These are phyloP conservation scores for Ectemnius lituratus DNA, from an alignment of 2,888 invertebrate genomes.

Conservation along the genomic window DNA sequence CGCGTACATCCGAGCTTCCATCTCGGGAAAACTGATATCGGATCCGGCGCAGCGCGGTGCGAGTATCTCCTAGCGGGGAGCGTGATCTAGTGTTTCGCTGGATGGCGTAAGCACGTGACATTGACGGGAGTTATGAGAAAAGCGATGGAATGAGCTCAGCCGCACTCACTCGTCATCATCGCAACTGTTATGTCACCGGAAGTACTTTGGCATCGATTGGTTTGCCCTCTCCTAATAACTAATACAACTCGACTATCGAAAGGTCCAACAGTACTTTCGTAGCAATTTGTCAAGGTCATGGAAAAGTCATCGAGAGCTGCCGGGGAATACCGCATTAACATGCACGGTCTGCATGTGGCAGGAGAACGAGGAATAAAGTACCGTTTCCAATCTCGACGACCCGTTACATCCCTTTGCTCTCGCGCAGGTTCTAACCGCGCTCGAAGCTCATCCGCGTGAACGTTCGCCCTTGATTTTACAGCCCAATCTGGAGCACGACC, in stretches of 20 bases:
- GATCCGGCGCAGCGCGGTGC: too few relatives aligned
- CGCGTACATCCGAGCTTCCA: too few relatives aligned
- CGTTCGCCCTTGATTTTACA: conserved; percentile 9
- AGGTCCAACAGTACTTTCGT: too few relatives aligned
- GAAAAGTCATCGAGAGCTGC: conserved; percentile 28
- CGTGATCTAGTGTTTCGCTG: background rate
- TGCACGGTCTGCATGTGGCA: conserved; percentile 47
- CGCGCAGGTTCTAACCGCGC: conserved; percentile 21
- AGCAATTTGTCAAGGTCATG: conserved; percentile 42
- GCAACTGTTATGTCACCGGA: too few relatives aligned
- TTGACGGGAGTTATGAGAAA: background rate
- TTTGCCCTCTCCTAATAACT: too few relatives aligned
- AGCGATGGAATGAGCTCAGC: background rate
- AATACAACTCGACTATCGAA: too few relatives aligned
- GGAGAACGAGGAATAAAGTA: conserved; percentile 52
- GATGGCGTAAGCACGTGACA: background rate
- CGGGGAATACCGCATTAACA: conserved; percentile 49
- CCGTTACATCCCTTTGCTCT: conserved; percentile 62
- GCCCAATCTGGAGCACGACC: background rate
- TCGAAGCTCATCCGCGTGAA: conserved; percentile 32
- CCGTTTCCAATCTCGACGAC: conserved; percentile 65
- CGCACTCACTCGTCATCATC: too few relatives aligned
- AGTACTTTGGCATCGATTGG: too few relatives aligned
- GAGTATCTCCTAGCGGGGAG: too few relatives aligned
- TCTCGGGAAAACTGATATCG: too few relatives aligned